Base-by-base conservation (phyloP, 2,888 invertebrate species). In the Drosophila subsilvestris region DNA sequence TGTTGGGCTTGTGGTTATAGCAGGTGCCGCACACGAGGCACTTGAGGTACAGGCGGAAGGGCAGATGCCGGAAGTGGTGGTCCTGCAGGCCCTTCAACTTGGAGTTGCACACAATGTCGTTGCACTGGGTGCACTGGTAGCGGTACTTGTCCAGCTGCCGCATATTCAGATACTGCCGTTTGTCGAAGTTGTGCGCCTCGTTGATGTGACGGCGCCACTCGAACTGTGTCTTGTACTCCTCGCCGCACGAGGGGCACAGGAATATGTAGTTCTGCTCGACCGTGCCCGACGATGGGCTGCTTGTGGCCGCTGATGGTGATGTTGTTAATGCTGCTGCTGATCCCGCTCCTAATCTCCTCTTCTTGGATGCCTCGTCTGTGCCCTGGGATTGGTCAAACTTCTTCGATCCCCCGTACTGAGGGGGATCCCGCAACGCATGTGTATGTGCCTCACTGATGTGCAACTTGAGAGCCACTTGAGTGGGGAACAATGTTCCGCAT, bases 181-280 rank as follows among this genome's bases (percentile, higher is more conserved):
- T 90, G 58, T 90, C 90, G 18, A 90, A 90, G 48, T 86, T 90
- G 66, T 90, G 90, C 14, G 79, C 84, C 42, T 87, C 78, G 53
- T 90, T 90, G 47, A 90, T 90, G 66, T 90, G 90, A 17, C 91
- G 89, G 1, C 90, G 89, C 90, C 90, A 90, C 48, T 89, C 82
- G 18, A 82, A 83, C 61, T 90, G 90, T 0, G 89, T 81, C 53
- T 86, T 85, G 63, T 89, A 89, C 12, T 89, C 79, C 43, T 84
- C 67, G 14, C 90, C 90, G 48, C 90, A 90, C 12, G 90, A 89
- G 0, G 90, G 90, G 32, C 90, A 90, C 12, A 90, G 56, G 55
- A 86, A 90, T 51, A 90, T 89, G 49, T 90, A 90, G 20, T 83
- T 84, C 37, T 88, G 85, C 32, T 88, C 88, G 8, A 88, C 80